These are phyloP conservation scores for Chaitophorus viminalis DNA, from an alignment of 2,888 invertebrate genomes.

Conservation along the genomic window DNA sequence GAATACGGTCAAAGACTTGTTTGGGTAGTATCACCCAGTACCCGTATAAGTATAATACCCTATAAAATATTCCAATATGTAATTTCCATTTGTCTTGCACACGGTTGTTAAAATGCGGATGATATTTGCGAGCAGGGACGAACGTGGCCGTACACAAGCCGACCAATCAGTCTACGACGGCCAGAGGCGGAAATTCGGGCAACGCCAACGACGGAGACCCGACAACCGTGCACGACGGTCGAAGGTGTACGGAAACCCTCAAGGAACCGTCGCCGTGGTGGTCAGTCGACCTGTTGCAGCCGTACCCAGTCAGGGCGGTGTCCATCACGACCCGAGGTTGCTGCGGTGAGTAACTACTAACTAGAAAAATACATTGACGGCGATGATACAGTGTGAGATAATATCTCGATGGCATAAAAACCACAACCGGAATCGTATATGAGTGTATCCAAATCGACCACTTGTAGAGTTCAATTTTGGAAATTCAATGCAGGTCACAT, in stretches of 20 bases:
- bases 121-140: slow-evolving; percentile 71
- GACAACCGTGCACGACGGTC: slow-evolving; percentile 85
- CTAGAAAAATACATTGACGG: too few species aligned
- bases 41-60: too few species aligned
- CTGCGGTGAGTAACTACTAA: slow-evolving; percentile 72
- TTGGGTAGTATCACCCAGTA: too few species aligned
- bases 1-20: too few species aligned
- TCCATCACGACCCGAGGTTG: slow-evolving; percentile 86
- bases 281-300: slow-evolving; percentile 86
- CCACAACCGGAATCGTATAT: neutral
- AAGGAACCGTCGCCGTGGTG: slow-evolving; percentile 93
- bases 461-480: too few species aligned
- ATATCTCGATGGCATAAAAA: neutral
- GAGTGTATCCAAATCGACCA: neutral
- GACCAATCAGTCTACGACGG: slow-evolving; percentile 89
- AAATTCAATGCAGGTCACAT: too few species aligned
- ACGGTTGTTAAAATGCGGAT: neutral
- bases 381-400: too few species aligned
- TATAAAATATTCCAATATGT: too few species aligned
- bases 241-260: slow-evolving; percentile 88
- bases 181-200: slow-evolving; percentile 81
- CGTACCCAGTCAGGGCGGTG: slow-evolving; percentile 86
- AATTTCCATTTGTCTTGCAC: too few species aligned
- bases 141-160: slow-evolving; percentile 88
- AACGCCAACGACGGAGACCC: slow-evolving; percentile 90